Base-by-base conservation (phyloP, 1,140 invertebrate genomes). In the Heliconius hewitsoni region DNA sequence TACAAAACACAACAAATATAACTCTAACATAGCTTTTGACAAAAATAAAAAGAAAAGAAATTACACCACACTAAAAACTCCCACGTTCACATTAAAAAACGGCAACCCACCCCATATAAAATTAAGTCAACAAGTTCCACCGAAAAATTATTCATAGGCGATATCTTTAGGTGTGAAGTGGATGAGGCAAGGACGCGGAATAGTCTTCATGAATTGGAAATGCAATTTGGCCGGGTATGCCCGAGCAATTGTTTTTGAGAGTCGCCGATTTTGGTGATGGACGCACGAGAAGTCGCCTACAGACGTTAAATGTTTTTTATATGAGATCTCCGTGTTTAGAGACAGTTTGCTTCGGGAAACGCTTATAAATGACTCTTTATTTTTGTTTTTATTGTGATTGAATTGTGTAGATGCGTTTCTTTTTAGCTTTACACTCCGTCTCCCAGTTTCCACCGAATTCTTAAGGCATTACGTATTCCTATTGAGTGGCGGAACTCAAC, bases 201-300 rank as follows among this genome's bases (percentile, higher is more conserved):
- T 91, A 88, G 86, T 82, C 88, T 91, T 92, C 90, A 93, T 93
- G 91, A 93, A 93, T 93, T 93, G 91, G 89, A 91, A 91, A 93
- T 93, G 91, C 82, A 88, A 88, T 86, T 88, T 86, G 81, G 83
- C 79, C 73, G 82, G 84, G 80, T 85, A 83, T 87, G 80, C 84
- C 82, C 82, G 82, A 78, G 81, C 85, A 87, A 87, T 87, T 87
- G 85, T 87, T 87, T 87, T 77, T 77, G 79, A 66, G 80, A 85
- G 80, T 85, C 81, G 82, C 82, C 81, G 86, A 85, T 85, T 87
- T 85, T 34, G 72, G 81, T 85, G 83, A 86, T 86, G 82, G 81
- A 86, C 86, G 89, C 84, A 87, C 88, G 88, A 89, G 77, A 78
- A 74, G 27, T 34, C 60, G 74, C 52, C 37, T 66, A 73, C 75